Base-by-base conservation (phyloP, 2,797 vertebrate genomes). In the Hippocampus kuda region DNA sequence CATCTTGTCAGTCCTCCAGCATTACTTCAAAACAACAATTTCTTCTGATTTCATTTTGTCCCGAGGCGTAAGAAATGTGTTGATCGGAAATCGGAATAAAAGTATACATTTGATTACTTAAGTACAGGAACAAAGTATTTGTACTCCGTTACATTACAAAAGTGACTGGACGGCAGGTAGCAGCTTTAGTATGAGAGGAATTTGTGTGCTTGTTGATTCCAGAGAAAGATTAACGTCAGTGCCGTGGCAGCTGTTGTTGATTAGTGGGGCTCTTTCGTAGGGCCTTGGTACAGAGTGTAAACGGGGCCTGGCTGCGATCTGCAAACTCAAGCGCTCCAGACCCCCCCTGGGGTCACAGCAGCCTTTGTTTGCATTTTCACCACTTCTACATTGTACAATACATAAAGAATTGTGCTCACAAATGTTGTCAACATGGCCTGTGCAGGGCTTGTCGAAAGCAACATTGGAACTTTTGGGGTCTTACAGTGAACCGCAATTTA, bases 221-320 rank as follows among this genome's bases (percentile, higher is more conserved):
- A 84, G 75, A 63, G 68, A 81, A 74, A 77, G 84, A 83, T 76
- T 89, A 85, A 89, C 81, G 79, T 89, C 88, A 85, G 8, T 60
- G 59, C 80, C 61, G 41, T 65, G 75, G 74, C 89, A 91, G 89
- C 86, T 90, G 90, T 86, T 88, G 85, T 85, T 91, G 83, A 89
- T 91, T 90, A 91, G 79, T 77, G 77, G 79, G 86, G 85, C 85
- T 87, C 82, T 84, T 88, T 85, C 84, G 83, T 86, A 86, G 84
- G 85, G 83, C 79, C 72, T 88, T 79, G 73, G 78, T 13, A 38
- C 76, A 78, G 81, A 81, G 82, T 84, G 80, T 77, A 81, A 84
- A 84, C 62, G 80, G 80, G 67, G 77, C 68, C 8, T 20, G 41
- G 68, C 73, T 86, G 75, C 68, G 63, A 73, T 84, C 77, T 85